These are phyloP conservation scores for Coturnix japonica DNA, from an alignment of 2,113 vertebrate species.

Conservation along the genomic window DNA sequence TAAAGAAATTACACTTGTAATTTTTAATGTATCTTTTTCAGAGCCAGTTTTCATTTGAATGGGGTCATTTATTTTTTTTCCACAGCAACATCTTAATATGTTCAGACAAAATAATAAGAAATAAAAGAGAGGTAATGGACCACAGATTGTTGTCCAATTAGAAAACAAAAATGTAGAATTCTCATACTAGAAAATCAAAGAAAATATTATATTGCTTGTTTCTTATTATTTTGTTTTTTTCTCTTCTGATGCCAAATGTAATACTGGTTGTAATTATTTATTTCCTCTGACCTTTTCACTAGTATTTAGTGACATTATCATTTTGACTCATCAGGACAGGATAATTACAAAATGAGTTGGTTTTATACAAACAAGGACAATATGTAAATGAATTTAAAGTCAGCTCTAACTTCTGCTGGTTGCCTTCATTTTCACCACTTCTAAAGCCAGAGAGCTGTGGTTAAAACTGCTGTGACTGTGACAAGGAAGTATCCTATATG, in stretches of 20 bases:
- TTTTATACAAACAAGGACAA: neutral
- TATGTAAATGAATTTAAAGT: neutral
- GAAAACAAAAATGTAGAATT: neutral
- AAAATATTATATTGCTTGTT: neutral
- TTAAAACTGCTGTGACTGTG: neutral
- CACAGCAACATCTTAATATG: neutral
- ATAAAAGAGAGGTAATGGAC: neutral
- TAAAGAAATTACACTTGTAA: neutral
- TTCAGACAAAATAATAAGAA: neutral
- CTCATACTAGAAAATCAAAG: neutral
- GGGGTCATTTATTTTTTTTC: neutral
- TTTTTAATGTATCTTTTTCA: neutral
- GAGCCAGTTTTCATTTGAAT: neutral
- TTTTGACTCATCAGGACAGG: neutral
- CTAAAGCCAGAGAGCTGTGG: neutral
- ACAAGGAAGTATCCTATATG: neutral
- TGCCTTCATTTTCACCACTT: neutral
- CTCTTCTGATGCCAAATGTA: neutral
- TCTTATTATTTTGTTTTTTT: neutral
- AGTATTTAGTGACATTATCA: conserved; percentile 34
- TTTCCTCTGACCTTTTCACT: conserved; percentile 51
- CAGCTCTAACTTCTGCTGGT: neutral
- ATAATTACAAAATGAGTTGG: neutral
- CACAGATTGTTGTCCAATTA: neutral
- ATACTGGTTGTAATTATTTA: neutral